A percentile compares a stretch with the other conserved stretches of the same genome.
Evolutionary conservation across 2,888 invertebrate species (phyloP).

Genomic region (Nymphalis polychloros): DNA sequence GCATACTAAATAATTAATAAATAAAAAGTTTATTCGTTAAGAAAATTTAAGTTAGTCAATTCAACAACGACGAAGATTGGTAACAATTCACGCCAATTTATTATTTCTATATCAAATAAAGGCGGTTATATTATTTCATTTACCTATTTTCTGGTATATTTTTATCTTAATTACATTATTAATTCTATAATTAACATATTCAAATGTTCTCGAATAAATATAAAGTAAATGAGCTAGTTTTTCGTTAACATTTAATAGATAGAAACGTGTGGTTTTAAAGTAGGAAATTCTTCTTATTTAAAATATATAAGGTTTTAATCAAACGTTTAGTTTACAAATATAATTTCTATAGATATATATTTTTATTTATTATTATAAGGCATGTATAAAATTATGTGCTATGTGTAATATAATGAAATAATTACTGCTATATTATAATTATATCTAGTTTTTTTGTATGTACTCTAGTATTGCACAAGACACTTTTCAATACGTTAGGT

Average conservation of each 20-base stretch:
- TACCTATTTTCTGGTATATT: constrained; percentile 10
- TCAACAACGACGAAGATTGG: too few relatives aligned
- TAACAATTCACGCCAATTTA: too few relatives aligned
- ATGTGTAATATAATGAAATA: too few relatives aligned
- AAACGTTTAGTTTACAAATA: neutral
- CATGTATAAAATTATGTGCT: too few relatives aligned
- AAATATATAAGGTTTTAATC: neutral
- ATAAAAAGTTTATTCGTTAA: too few relatives aligned
- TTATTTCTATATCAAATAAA: neutral
- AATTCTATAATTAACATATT: constrained; percentile 25
- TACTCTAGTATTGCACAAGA: neutral
- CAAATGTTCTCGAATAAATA: constrained; percentile 21
- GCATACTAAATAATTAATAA: too few relatives aligned
- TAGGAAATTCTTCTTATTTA: neutral
- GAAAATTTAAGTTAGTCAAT: too few relatives aligned
- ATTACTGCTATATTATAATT: too few relatives aligned
- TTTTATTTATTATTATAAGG: too few relatives aligned
- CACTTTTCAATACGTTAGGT: constrained; percentile 42
- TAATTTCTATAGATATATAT: too few relatives aligned
- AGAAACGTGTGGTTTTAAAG: constrained; percentile 4
- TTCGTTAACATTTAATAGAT: constrained; percentile 12
- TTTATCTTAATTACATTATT: constrained; percentile 30
- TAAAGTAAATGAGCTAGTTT: constrained; percentile 13
- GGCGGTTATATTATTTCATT: constrained; percentile 2
- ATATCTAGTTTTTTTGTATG: neutral